Percentiles rank a stretch among this genome's conserved stretches.
These are phyloP conservation scores for Neolamprologus kungweensis DNA, from an alignment of 2,113 vertebrate species.

Conservation along the genomic window DNA sequence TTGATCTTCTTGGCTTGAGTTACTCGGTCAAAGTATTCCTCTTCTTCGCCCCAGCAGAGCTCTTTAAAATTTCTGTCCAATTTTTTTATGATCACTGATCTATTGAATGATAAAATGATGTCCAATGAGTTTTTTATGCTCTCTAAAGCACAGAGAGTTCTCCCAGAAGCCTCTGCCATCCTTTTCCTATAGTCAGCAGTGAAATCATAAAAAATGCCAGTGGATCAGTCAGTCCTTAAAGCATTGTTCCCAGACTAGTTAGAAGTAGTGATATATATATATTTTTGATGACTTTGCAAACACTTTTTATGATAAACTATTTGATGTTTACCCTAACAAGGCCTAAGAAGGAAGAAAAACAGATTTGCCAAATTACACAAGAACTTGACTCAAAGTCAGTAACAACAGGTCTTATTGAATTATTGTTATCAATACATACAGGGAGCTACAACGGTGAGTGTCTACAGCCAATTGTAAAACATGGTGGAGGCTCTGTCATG, in stretches of 20 bases:
- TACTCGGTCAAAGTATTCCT: neutral
- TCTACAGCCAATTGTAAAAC: neutral
- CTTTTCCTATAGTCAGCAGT: neutral
- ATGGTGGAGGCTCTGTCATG: neutral
- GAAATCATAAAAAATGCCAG: neutral
- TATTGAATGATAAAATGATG: neutral
- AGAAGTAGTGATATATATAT: neutral
- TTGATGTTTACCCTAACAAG: neutral
- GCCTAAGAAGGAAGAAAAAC: neutral
- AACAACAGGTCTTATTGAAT: neutral
- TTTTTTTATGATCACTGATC: neutral
- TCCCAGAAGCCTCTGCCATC: neutral
- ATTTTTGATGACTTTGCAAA: neutral
- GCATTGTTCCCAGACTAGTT: neutral
- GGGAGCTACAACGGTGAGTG: neutral
- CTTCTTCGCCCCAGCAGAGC: neutral
- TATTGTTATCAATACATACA: neutral
- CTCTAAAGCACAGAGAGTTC: neutral
- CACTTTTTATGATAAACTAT: neutral
- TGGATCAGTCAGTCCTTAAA: neutral
- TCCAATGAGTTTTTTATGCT: neutral
- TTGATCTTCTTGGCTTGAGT: neutral
- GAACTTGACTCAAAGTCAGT: neutral
- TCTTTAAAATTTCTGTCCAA: neutral
- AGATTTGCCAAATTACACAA: neutral